Percentiles rank a stretch among this genome's conserved stretches.
Evolutionary conservation across 2,113 vertebrate genomes (phyloP).

Genomic region (Noctilio leporinus): DNA sequence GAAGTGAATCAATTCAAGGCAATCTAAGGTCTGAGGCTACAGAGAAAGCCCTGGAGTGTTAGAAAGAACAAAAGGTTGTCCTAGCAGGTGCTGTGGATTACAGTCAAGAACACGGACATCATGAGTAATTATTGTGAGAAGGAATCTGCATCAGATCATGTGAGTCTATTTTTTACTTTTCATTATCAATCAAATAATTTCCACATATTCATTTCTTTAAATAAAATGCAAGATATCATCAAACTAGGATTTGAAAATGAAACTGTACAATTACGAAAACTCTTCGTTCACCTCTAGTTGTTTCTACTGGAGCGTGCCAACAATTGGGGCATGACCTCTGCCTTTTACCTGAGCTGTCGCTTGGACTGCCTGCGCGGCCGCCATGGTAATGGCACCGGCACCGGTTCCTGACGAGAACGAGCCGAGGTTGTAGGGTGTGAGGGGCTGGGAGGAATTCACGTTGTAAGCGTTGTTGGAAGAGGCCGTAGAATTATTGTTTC

Average conservation of each 20-base stretch:
- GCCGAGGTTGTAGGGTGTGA: conserved; percentile 93
- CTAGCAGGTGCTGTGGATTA: not conserved
- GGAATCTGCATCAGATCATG: not conserved
- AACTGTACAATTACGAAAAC: not conserved
- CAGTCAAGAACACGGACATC: not conserved
- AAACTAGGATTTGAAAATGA: conserved; percentile 1
- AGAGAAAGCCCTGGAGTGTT: not conserved
- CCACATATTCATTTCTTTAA: not conserved
- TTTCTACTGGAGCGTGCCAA: not conserved
- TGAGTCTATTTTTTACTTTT: not conserved
- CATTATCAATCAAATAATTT: not conserved
- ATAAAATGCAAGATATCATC: not conserved
- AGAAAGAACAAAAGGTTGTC: not conserved
- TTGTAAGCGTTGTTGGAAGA: conserved; percentile 92
- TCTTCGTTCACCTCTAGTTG: not conserved
- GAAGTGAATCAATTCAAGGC: not conserved
- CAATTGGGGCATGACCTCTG: not conserved
- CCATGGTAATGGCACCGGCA: conserved; percentile 98
- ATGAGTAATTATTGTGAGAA: not conserved
- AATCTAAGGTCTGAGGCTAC: not conserved
- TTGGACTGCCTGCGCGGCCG: conserved; percentile 98
- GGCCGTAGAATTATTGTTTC: conserved; percentile 90
- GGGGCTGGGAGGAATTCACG: conserved; percentile 92
- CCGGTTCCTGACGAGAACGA: conserved; percentile 91
- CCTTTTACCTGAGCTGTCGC: conserved; percentile 92